These are phyloP conservation scores for Philonicus albiceps DNA, from an alignment of 2,888 invertebrate genomes.

Conservation along the genomic window DNA sequence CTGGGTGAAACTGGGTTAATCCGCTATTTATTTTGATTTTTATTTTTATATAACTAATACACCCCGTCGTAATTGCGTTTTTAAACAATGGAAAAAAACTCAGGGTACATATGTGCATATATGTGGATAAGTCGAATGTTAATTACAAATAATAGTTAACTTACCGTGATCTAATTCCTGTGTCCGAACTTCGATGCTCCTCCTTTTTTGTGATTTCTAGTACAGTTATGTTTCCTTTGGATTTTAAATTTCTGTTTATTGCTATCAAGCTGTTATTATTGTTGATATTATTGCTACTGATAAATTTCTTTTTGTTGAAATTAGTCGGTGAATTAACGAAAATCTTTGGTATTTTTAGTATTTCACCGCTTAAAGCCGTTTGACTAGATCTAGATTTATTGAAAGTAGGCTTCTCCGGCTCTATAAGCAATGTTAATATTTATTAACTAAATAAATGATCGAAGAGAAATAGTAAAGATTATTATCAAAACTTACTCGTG, in stretches of 20 bases:
- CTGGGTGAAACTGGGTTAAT: too few species aligned
- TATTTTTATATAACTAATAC: too few species aligned
- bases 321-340: constrained; percentile 26
- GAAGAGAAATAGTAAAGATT: not conserved
- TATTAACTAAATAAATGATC: not conserved
- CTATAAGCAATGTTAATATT: not conserved
- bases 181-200: not conserved
- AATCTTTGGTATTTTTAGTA: constrained; percentile 45
- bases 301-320: not conserved
- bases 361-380: constrained; percentile 29
- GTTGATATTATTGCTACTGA: not conserved
- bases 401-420: not conserved
- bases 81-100: not conserved
- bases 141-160: not conserved
- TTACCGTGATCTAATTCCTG: not conserved
- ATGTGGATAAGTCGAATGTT: not conserved
- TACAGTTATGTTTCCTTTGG: not conserved
- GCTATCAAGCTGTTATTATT: not conserved
- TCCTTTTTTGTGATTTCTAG: not conserved
- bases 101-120: too few species aligned
- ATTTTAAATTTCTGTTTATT: not conserved
- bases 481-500: not conserved
- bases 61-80: not conserved
- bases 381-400: constrained; percentile 21
- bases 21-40: too few species aligned